phyloP scores from a whole-genome alignment of 2,888 invertebrate genomes.

The Saturnia japonica region DNA sequence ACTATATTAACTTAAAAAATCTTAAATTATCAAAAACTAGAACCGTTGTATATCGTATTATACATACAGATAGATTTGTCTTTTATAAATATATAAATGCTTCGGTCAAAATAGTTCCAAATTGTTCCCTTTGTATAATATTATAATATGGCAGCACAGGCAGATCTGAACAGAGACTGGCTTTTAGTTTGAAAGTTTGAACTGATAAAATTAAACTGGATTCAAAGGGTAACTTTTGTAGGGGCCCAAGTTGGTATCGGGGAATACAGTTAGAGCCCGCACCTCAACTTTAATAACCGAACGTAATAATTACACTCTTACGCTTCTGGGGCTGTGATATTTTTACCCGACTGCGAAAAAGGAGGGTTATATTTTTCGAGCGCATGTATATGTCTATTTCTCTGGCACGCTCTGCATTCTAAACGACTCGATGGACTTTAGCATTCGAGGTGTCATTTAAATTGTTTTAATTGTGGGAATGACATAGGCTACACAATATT shows the following conservation, averaged over 20 bases:
- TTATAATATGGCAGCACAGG: conserved; percentile 21
- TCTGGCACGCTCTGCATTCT: no score
- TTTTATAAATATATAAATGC: background rate
- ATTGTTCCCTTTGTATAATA: conserved; percentile 27
- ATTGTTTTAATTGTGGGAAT: no score
- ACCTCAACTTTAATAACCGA: conserved; percentile 16
- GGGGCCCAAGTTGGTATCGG: conserved; percentile 52
- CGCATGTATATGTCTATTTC: no score
- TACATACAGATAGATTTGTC: background rate
- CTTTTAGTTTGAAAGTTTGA: conserved; percentile 35
- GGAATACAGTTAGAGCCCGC: conserved; percentile 40
- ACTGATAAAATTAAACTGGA: conserved; percentile 63
- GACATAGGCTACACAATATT: no score
- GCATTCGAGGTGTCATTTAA: no score
- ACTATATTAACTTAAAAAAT: no score
- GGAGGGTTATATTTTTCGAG: no score
- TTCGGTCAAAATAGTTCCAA: background rate
- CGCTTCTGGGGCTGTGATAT: background rate
- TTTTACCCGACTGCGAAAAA: no score
- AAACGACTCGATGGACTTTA: no score
- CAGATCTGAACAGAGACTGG: conserved; percentile 4
- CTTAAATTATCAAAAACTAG: no score
- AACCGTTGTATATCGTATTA: no score
- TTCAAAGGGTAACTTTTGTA: conserved; percentile 67
- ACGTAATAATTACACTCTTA: conserved; percentile 6